These are phyloP conservation scores for Drosophila tanythrix DNA, from an alignment of 2,888 invertebrate species.

Conservation along the genomic window DNA sequence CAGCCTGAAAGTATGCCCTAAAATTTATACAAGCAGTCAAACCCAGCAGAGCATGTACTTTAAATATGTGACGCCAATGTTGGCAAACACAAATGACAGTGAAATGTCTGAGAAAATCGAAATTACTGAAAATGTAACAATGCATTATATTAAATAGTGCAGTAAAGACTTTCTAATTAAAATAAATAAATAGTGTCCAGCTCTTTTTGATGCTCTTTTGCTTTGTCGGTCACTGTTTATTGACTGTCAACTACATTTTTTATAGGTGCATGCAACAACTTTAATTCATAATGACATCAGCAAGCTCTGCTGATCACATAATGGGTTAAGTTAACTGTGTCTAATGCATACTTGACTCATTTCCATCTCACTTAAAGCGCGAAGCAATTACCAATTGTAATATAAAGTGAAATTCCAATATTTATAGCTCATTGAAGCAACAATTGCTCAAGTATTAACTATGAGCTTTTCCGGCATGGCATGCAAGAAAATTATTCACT, in stretches of 20 bases:
- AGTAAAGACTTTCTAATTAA: not conserved
- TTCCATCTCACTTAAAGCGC: constrained; percentile 27
- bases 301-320: constrained; percentile 34
- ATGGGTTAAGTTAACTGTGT: constrained; percentile 31
- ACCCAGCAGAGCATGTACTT: not conserved
- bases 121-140: not conserved
- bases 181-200: not conserved
- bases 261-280: constrained; percentile 26
- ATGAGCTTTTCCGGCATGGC: constrained; percentile 44
- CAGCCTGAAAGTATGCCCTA: constrained; percentile 59
- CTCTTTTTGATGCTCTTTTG: constrained; percentile 3
- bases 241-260: constrained; percentile 23
- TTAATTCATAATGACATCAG: constrained; percentile 37
- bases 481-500: constrained; percentile 16
- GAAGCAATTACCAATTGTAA: constrained; percentile 5
- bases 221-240: constrained; percentile 11
- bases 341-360: constrained; percentile 36
- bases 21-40: not conserved
- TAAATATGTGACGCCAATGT: constrained; percentile 20
- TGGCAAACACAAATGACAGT: not conserved
- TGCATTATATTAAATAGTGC: constrained; percentile 1
- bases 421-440: constrained; percentile 41
- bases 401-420: constrained; percentile 30
- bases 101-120: not conserved
- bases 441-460: constrained; percentile 28